A percentile compares a stretch with the other conserved stretches of the same genome.
These are phyloP conservation scores for Trematocara marginatum DNA, from an alignment of 2,113 vertebrate genomes.

Conservation along the genomic window DNA sequence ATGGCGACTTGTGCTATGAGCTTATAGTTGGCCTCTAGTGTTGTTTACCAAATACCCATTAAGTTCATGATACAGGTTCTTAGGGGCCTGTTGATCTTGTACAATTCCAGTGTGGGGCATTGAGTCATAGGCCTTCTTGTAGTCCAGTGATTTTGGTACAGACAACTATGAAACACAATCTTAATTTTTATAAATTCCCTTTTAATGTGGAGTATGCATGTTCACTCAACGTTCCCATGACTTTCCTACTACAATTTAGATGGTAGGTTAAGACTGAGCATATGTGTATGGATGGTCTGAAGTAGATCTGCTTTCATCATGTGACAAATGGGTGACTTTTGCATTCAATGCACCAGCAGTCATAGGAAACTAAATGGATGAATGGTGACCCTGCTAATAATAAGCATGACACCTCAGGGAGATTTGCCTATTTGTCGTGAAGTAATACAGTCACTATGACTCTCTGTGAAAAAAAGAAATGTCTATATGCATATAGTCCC, in stretches of 20 bases:
- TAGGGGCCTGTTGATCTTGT: not conserved
- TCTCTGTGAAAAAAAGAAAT: not conserved
- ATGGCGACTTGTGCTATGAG: not conserved
- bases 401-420: not conserved
- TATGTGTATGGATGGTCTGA: not conserved
- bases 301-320: not conserved
- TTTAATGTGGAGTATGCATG: not conserved
- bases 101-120: not conserved
- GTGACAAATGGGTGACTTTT: not conserved
- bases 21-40: not conserved
- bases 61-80: not conserved
- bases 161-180: not conserved
- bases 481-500: not conserved
- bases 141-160: not conserved
- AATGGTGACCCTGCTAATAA: not conserved
- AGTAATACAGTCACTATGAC: not conserved
- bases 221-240: not conserved
- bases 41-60: not conserved
- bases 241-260: not conserved
- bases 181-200: not conserved
- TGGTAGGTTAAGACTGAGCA: not conserved
- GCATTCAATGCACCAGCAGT: not conserved
- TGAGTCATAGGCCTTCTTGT: not conserved
- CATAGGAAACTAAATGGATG: not conserved
- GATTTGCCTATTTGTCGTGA: not conserved